Evolutionary conservation across 2,888 invertebrate species (phyloP).

Genomic region (Megaustenia siamemsis): DNA sequence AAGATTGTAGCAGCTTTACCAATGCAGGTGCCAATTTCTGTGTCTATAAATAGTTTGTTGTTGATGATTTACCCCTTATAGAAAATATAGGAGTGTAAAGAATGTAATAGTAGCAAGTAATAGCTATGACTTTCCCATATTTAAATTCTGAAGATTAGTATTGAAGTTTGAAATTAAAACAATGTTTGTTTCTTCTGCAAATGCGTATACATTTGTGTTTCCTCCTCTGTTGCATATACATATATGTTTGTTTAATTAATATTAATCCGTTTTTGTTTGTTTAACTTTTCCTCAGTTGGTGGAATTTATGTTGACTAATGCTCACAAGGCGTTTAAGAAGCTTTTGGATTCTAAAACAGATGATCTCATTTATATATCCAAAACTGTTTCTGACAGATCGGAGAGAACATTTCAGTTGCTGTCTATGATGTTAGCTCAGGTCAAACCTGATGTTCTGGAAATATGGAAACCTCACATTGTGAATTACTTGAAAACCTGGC

Average conservation of each 20-base stretch:
- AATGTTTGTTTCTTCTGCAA: no score
- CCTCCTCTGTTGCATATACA: no score
- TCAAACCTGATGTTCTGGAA: background rate
- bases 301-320: slow-evolving; percentile 37
- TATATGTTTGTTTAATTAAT: background rate
- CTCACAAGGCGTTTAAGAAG: background rate
- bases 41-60: no score
- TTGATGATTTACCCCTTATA: no score
- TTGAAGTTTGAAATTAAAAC: no score
- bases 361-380: background rate
- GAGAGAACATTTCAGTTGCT: background rate
- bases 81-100: no score
- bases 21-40: no score
- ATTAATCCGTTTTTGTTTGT: background rate
- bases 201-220: no score
- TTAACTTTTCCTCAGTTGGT: slow-evolving; percentile 3
- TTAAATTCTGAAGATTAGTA: no score
- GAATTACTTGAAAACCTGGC: slow-evolving; percentile 18
- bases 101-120: no score
- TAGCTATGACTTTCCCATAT: no score
- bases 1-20: no score
- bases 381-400: background rate
- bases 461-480: slow-evolving; percentile 14
- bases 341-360: background rate
- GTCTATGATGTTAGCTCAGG: background rate